phyloP scores from a whole-genome alignment of 2,888 invertebrate genomes.

The Danaus chrysippus region DNA sequence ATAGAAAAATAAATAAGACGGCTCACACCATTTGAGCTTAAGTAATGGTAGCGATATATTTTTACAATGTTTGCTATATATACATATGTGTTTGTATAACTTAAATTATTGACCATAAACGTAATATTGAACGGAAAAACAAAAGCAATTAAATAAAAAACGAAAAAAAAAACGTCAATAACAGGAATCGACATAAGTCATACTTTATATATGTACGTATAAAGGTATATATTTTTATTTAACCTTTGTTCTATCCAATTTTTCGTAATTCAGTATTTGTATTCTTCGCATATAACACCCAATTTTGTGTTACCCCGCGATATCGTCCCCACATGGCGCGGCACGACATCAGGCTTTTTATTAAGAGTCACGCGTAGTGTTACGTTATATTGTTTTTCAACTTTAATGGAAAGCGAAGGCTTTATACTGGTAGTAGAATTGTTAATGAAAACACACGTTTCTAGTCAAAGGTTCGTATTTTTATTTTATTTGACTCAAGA shows the following conservation, averaged over 20 bases:
- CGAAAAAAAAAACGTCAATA: no score
- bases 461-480: background rate
- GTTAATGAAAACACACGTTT: background rate
- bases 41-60: no score
- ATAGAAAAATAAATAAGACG: no score
- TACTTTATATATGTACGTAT: no score
- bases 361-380: conserved; percentile 24
- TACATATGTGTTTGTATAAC: no score
- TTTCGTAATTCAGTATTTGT: conserved; percentile 29
- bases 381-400: conserved; percentile 16
- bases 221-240: background rate
- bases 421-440: background rate
- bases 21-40: no score
- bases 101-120: no score
- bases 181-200: no score
- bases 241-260: conserved; percentile 4
- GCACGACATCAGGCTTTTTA: conserved; percentile 25
- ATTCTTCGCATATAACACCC: conserved; percentile 32
- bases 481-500: no score
- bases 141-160: no score
- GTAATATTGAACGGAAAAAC: no score
- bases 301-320: conserved; percentile 31
- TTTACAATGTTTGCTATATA: no score
- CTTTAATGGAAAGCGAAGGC: conserved; percentile 4
- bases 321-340: conserved; percentile 29